Conservation (phyloP, 1,140 invertebrate genomes). For the Chrysopa pallens region DNA sequence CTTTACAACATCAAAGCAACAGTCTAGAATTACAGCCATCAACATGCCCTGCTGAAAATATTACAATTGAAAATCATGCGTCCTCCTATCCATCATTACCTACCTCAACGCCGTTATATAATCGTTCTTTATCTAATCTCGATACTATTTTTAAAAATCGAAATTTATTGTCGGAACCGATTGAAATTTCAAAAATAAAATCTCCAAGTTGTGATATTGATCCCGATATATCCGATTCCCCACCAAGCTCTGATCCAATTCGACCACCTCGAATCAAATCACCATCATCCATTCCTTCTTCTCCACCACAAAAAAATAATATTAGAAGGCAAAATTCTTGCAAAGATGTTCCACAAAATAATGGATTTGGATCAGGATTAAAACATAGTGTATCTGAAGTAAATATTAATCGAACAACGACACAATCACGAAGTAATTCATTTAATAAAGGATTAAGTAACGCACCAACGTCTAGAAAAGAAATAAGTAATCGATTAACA, state of each 20-base stretch:
- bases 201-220: not conserved
- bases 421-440: not conserved
- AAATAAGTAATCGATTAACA: not conserved
- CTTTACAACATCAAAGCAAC: not conserved
- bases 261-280: not conserved
- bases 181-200: not conserved
- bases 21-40: not conserved
- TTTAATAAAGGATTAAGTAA: not conserved
- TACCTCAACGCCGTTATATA: not conserved
- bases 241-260: not conserved
- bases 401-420: conserved; percentile 10
- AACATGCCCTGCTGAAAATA: not conserved
- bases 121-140: not conserved
- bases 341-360: conserved; percentile 14
- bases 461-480: not conserved
- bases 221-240: not conserved
- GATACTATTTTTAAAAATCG: not conserved
- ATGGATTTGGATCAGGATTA: conserved; percentile 7
- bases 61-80: not conserved
- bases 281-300: conserved; percentile 4
- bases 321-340: conserved; percentile 18
- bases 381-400: conserved; percentile 20
- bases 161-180: not conserved
- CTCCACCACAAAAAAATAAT: conserved; percentile 4
- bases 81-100: not conserved